A percentile compares a stretch with the other conserved stretches of the same genome.
Conservation (phyloP, 2,797 vertebrate species). For the Ciconia nigra region DNA sequence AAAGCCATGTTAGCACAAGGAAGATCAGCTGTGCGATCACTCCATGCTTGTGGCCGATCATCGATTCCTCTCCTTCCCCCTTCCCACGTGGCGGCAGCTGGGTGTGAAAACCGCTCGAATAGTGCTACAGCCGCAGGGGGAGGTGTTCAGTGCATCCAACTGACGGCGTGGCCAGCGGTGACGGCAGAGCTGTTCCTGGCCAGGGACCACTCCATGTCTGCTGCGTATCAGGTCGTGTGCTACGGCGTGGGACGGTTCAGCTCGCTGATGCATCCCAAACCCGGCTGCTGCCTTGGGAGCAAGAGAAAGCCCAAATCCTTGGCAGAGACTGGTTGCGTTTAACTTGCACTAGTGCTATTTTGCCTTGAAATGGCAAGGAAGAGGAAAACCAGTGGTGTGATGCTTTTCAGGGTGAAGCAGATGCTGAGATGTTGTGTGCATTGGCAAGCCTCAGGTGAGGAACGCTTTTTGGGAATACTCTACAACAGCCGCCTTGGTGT, state of each 20-base stretch:
- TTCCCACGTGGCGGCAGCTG: fast-evolving
- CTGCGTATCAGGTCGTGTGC: fast-evolving
- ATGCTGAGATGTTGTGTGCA: background rate
- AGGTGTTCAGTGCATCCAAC: too few relatives aligned
- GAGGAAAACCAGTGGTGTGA: fast-evolving
- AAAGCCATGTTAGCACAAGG: background rate
- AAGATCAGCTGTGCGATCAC: background rate
- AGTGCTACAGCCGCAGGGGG: background rate
- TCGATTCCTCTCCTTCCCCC: background rate
- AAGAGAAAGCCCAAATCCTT: background rate
- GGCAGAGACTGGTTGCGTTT: fast-evolving
- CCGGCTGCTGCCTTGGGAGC: background rate
- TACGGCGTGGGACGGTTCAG: fast-evolving
- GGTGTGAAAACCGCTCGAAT: fast-evolving
- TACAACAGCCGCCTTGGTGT: fast-evolving
- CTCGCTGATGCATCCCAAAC: background rate
- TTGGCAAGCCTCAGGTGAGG: background rate
- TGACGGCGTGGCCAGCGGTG: fast-evolving
- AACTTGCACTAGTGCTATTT: background rate
- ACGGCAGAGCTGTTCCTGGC: background rate
- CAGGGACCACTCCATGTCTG: too few relatives aligned
- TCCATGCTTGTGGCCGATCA: background rate
- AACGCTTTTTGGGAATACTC: background rate
- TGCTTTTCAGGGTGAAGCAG: background rate
- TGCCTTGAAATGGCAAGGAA: background rate